These are phyloP conservation scores for Phlogophora meticulosa DNA, from an alignment of 2,888 invertebrate genomes.

Conservation along the genomic window DNA sequence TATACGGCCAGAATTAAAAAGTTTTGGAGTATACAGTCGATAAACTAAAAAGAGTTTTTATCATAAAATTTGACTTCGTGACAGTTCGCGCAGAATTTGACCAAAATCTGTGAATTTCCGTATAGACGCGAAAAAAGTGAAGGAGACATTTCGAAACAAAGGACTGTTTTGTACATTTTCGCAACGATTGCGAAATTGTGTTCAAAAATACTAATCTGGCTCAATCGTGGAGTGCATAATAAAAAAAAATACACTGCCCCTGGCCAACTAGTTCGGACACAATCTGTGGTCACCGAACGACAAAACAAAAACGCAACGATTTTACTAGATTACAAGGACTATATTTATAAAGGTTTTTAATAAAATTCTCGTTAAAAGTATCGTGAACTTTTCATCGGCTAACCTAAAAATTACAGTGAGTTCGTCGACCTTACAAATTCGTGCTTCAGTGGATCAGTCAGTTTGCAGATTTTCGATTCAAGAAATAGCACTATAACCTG, in stretches of 20 bases:
- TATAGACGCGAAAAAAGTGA: constrained; percentile 89
- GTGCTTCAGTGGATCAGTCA: constrained; percentile 88
- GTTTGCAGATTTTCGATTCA: constrained; percentile 81
- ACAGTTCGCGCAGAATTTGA: constrained; percentile 89
- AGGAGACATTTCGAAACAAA: constrained; percentile 89
- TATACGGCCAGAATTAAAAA: constrained; percentile 86
- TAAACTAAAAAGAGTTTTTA: constrained; percentile 83
- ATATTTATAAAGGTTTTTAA: constrained; percentile 80
- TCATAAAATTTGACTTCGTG: constrained; percentile 81
- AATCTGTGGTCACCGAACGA: constrained; percentile 87
- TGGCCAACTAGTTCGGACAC: constrained; percentile 88
- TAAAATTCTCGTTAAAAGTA: constrained; percentile 85
- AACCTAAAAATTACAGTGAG: constrained; percentile 87
- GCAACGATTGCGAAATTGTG: constrained; percentile 90
- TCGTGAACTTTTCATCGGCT: constrained; percentile 81
- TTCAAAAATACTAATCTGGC: constrained; percentile 87
- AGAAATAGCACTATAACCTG: constrained; percentile 81
- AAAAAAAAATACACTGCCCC: constrained; percentile 81
- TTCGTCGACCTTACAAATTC: constrained; percentile 83
- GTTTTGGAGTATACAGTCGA: constrained; percentile 89
- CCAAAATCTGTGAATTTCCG: constrained; percentile 89
- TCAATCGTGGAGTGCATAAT: constrained; percentile 78
- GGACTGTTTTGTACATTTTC: constrained; percentile 91
- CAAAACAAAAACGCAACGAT: constrained; percentile 89
- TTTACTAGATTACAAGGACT: constrained; percentile 80